A percentile compares a stretch with the other conserved stretches of the same genome.
Conservation (phyloP, 2,888 invertebrate species). For the Hirtodrosophila duncani region DNA sequence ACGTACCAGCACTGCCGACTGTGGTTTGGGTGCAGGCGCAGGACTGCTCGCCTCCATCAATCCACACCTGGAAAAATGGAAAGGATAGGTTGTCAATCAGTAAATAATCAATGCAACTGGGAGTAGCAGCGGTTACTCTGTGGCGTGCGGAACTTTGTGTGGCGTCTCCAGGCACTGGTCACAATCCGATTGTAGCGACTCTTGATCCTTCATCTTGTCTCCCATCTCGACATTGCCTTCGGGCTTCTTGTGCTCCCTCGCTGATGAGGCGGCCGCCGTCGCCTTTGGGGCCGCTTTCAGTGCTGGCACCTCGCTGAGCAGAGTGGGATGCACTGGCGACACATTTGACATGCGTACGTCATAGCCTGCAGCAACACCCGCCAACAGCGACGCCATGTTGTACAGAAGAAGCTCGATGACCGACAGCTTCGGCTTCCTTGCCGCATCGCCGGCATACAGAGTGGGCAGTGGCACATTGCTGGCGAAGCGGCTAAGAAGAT, state of each 20-base stretch:
- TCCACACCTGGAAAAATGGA: conserved; percentile 85
- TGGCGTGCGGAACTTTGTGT: too few species aligned
- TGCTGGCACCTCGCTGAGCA: conserved; percentile 82
- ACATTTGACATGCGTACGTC: conserved; percentile 94
- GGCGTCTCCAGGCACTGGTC: too few species aligned
- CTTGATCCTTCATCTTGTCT: conserved; percentile 7
- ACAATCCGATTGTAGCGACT: too few species aligned
- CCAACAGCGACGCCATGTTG: conserved; percentile 94
- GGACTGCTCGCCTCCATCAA: conserved; percentile 10
- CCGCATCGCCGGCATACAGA: conserved; percentile 85
- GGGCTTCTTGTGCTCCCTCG: neutral
- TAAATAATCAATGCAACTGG: too few species aligned
- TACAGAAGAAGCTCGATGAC: conserved; percentile 82
- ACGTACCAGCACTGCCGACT: conserved; percentile 40
- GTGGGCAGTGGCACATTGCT: conserved; percentile 87
- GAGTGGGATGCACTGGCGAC: conserved; percentile 88
- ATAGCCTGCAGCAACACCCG: conserved; percentile 93
- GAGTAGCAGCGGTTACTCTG: too few species aligned
- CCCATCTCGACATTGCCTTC: too few species aligned
- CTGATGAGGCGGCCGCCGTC: neutral
- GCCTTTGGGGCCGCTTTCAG: conserved; percentile 73
- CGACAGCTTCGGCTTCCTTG: conserved; percentile 78
- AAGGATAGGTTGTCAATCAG: conserved; percentile 89
- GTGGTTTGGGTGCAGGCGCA: conserved; percentile 30
- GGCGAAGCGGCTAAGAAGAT: conserved; percentile 77